Evolutionary conservation across 2,113 vertebrate genomes (phyloP).

Genomic region (Myotis lucifugus): DNA sequence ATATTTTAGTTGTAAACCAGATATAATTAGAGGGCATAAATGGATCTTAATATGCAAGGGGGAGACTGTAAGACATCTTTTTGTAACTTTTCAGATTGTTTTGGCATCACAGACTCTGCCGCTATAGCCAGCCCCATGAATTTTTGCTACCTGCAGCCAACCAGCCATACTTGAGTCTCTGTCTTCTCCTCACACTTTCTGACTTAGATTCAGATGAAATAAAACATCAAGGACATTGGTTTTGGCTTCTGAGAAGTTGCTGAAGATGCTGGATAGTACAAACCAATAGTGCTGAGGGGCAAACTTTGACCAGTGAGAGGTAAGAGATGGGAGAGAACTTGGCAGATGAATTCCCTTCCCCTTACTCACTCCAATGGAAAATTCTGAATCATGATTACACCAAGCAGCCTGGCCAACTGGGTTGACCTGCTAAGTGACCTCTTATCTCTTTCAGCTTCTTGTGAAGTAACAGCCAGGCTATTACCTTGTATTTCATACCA

Average conservation of each 20-base stretch:
- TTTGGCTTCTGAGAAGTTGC: background rate
- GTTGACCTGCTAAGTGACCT: background rate
- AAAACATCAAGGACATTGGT: background rate
- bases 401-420: background rate
- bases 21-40: background rate
- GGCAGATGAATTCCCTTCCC: background rate
- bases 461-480: background rate
- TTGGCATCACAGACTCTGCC: background rate
- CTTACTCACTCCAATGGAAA: background rate
- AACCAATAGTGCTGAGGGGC: background rate
- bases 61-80: background rate
- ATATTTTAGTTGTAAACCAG: background rate
- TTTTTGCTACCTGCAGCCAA: background rate
- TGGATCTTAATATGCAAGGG: background rate
- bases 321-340: background rate
- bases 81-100: background rate
- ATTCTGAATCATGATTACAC: background rate
- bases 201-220: background rate
- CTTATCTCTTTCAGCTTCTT: background rate
- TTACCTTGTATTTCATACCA: background rate
- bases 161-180: background rate
- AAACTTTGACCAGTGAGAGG: background rate
- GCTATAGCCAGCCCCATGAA: background rate
- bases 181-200: constrained; percentile 1
- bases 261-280: background rate